These are phyloP conservation scores for Panagrolaimus sp. DNA, from an alignment of 1,140 invertebrate genomes.

Conservation along the genomic window DNA sequence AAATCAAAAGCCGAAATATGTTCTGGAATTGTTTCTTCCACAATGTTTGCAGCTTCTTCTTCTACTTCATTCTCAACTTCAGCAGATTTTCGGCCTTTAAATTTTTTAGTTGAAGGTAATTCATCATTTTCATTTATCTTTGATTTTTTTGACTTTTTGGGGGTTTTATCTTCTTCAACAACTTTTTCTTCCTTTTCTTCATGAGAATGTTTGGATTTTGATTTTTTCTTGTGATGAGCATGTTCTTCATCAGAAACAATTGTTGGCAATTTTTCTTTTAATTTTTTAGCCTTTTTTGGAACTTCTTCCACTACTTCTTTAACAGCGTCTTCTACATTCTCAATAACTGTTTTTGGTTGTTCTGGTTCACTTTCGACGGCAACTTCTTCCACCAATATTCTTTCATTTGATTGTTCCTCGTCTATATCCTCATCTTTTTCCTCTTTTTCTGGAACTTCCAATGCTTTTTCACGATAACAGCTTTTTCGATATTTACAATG, in stretches of 20 bases:
- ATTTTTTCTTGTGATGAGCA: not conserved
- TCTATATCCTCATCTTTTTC: not conserved
- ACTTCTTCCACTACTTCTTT: not conserved
- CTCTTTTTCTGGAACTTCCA: slow-evolving; percentile 20
- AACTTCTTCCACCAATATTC: not conserved
- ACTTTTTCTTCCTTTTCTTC: slow-evolving; percentile 21
- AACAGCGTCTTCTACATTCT: not conserved
- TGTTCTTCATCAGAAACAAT: slow-evolving; percentile 16
- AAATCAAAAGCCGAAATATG: not conserved
- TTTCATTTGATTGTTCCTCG: not conserved
- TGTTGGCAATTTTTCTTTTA: slow-evolving; percentile 7
- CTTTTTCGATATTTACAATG: slow-evolving; percentile 8
- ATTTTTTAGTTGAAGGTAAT: not conserved
- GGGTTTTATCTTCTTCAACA: not conserved
- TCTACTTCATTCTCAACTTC: too few species aligned
- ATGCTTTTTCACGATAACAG: slow-evolving; percentile 34
- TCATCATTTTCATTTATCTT: not conserved
- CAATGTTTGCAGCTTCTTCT: not conserved
- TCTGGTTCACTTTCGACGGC: not conserved
- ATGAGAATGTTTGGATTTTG: not conserved
- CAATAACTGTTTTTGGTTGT: not conserved
- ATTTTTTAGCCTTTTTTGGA: not conserved
- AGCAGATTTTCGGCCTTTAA: not conserved
- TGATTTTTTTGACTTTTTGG: not conserved
- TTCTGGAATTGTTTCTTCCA: not conserved